A percentile compares a stretch with the other conserved stretches of the same genome.
These are phyloP conservation scores for Arge pagana DNA, from an alignment of 2,888 invertebrate species.

Conservation along the genomic window DNA sequence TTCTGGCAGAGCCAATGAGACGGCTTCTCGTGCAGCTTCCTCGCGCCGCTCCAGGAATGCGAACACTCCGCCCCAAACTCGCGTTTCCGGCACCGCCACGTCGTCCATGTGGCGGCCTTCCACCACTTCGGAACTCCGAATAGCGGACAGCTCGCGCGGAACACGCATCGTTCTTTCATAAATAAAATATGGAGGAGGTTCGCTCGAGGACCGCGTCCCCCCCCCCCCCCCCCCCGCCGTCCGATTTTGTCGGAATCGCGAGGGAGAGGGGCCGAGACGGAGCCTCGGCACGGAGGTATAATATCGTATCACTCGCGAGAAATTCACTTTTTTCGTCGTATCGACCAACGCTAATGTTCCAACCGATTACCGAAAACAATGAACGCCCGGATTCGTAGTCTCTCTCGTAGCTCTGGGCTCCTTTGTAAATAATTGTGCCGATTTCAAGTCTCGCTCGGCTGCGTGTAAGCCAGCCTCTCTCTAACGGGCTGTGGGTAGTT, in stretches of 20 bases:
- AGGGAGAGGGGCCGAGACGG: slow-evolving; percentile 28
- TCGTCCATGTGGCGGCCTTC: slow-evolving; percentile 32
- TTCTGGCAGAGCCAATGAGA: slow-evolving; percentile 51
- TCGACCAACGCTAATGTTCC: slow-evolving; percentile 7
- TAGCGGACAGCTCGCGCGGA: not conserved
- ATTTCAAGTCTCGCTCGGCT: slow-evolving; percentile 16
- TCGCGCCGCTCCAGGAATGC: slow-evolving; percentile 49
- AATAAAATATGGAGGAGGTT: too few relatives aligned
- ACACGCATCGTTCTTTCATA: too few relatives aligned
- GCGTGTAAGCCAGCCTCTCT: not conserved
- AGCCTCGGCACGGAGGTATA: too few relatives aligned
- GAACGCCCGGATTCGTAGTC: slow-evolving; percentile 5
- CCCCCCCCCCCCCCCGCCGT: too few relatives aligned
- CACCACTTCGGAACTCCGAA: slow-evolving; percentile 29
- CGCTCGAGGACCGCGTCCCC: too few relatives aligned
- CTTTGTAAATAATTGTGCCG: slow-evolving; percentile 15
- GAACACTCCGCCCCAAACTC: slow-evolving; percentile 38
- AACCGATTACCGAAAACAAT: slow-evolving; percentile 14
- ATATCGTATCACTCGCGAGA: too few relatives aligned
- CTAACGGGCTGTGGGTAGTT: too few relatives aligned
- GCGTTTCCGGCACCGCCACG: slow-evolving; percentile 50
- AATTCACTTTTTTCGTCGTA: too few relatives aligned
- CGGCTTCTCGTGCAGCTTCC: slow-evolving; percentile 30
- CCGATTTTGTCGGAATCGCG: slow-evolving; percentile 35
- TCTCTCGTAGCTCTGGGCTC: slow-evolving; percentile 8